These are phyloP conservation scores for Phytoseiulus persimilis DNA, from an alignment of 2,888 invertebrate species.

Conservation along the genomic window DNA sequence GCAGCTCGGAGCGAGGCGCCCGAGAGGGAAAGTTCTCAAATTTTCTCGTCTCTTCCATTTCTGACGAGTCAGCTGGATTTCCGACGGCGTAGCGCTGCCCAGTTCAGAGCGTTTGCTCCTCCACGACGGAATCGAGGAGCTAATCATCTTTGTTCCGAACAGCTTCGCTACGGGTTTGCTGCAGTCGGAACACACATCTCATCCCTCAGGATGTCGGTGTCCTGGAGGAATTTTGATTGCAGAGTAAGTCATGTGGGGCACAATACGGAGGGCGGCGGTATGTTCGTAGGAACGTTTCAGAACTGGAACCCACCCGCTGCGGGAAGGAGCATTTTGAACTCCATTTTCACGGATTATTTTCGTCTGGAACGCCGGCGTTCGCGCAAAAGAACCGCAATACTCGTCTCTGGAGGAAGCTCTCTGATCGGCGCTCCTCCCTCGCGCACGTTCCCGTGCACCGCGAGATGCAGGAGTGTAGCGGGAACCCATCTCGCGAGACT, in stretches of 20 bases:
- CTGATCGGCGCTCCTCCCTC: no score
- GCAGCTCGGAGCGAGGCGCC: no score
- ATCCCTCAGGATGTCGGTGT: not conserved
- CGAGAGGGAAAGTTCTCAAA: no score
- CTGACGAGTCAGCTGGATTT: not conserved
- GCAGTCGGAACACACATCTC: not conserved
- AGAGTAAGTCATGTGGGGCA: not conserved
- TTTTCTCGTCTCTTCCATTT: not conserved
- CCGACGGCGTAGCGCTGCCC: not conserved
- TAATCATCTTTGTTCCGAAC: not conserved
- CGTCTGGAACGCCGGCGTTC: no score
- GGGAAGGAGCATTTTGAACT: no score
- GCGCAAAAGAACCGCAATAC: no score
- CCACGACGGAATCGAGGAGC: not conserved
- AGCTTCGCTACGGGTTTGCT: not conserved
- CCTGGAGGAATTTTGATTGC: not conserved
- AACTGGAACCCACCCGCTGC: not conserved
- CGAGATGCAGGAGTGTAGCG: no score
- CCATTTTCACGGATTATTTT: no score
- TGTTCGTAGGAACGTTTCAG: not conserved
- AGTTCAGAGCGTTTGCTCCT: not conserved
- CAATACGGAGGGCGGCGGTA: not conserved
- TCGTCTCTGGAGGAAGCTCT: no score
- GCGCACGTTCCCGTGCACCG: no score
- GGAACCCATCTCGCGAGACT: no score